Conservation (phyloP, 2,888 invertebrate species). For the Polymixis flavicincta region DNA sequence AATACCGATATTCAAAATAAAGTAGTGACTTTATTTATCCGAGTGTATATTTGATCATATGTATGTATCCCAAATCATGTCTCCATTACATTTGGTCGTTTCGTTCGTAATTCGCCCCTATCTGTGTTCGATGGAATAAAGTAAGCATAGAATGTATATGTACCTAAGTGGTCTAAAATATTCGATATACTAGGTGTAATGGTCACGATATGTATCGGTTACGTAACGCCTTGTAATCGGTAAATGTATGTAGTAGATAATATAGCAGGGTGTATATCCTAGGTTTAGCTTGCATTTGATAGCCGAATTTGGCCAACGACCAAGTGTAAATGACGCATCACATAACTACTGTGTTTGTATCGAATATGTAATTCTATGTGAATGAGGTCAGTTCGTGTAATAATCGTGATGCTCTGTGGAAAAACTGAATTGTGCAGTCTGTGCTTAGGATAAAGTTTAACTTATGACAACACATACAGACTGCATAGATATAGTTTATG, state of each 20-base stretch:
- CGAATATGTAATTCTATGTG: conserved; percentile 45
- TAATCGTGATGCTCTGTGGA: conserved; percentile 40
- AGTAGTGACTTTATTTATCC: conserved; percentile 24
- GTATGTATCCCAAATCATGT: conserved; percentile 35
- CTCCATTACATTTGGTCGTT: conserved; percentile 62
- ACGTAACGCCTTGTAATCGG: conserved; percentile 56
- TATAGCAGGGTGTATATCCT: conserved; percentile 58
- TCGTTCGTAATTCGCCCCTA: conserved; percentile 46
- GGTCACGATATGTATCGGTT: conserved; percentile 39
- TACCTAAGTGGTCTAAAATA: conserved; percentile 57
- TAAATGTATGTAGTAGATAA: conserved; percentile 52
- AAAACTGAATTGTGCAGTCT: conserved; percentile 67
- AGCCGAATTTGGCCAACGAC: conserved; percentile 64
- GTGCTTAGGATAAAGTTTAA: conserved; percentile 64
- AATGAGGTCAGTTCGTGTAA: conserved; percentile 39
- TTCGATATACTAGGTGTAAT: conserved; percentile 49
- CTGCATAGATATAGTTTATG: conserved; percentile 71
- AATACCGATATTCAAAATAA: conserved; percentile 15
- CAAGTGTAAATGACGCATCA: conserved; percentile 62
- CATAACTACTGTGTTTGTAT: conserved; percentile 54
- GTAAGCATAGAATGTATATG: conserved; percentile 39
- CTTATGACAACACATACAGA: conserved; percentile 70
- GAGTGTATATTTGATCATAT: conserved; percentile 22
- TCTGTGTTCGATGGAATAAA: conserved; percentile 59
- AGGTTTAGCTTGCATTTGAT: conserved; percentile 57